phyloP scores from a whole-genome alignment of 2,797 vertebrate species.

The Cirrhinus molitorella region DNA sequence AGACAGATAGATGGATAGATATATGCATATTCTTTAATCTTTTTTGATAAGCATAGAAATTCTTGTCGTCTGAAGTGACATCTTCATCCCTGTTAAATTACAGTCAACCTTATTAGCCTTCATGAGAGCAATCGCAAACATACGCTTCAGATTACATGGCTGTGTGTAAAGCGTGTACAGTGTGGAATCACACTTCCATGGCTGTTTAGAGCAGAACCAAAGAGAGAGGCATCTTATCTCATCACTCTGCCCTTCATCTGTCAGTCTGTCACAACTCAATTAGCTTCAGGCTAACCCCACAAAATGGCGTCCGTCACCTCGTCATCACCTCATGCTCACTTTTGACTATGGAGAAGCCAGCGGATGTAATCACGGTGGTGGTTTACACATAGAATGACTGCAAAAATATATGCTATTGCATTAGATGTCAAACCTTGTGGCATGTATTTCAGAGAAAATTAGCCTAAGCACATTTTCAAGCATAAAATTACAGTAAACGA shows the following conservation, averaged over 20 bases:
- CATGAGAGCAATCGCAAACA: conserved; percentile 50
- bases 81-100: conserved; percentile 49
- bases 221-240: conserved; percentile 32
- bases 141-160: conserved; percentile 60
- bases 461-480: neutral
- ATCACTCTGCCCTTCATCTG: conserved; percentile 57
- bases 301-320: conserved; percentile 24
- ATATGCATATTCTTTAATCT: neutral
- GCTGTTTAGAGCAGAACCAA: conserved; percentile 53
- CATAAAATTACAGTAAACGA: neutral
- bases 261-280: conserved; percentile 62
- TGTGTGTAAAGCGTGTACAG: conserved; percentile 60
- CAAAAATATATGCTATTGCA: neutral
- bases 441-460: neutral
- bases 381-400: neutral
- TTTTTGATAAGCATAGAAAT: conserved; percentile 23
- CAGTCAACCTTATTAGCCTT: conserved; percentile 59
- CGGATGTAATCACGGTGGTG: neutral
- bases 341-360: neutral
- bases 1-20: neutral
- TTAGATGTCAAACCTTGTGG: neutral
- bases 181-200: conserved; percentile 65
- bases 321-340: conserved; percentile 1
- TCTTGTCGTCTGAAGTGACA: conserved; percentile 8
- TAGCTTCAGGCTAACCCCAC: conserved; percentile 24